Evolutionary conservation across 2,888 invertebrate genomes (phyloP).

Genomic region (Parapristionchus giblindavisi): DNA sequence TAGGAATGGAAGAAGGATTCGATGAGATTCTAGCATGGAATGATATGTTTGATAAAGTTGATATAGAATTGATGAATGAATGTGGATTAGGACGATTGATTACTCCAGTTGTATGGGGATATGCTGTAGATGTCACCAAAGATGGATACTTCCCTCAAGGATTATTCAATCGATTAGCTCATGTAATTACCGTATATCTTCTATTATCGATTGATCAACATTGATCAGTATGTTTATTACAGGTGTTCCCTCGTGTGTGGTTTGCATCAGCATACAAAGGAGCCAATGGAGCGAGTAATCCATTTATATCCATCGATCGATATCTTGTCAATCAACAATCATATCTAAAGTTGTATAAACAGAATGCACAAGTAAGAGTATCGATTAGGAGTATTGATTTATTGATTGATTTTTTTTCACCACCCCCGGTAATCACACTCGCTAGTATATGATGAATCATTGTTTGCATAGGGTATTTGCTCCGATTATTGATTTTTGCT

Average conservation of each 20-base stretch:
- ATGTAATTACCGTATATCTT: constrained; percentile 39
- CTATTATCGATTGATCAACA: not conserved
- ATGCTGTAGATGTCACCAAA: constrained; percentile 58
- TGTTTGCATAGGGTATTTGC: not conserved
- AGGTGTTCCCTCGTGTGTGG: constrained; percentile 80
- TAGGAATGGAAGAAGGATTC: constrained; percentile 52
- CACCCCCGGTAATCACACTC: no score
- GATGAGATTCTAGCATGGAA: constrained; percentile 63
- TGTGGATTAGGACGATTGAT: constrained; percentile 45
- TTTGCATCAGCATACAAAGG: constrained; percentile 87
- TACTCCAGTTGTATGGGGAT: constrained; percentile 64
- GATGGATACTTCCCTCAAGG: constrained; percentile 63
- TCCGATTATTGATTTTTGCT: not conserved
- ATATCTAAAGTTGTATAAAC: constrained; percentile 75
- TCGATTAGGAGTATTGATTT: constrained; percentile 17
- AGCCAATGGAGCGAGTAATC: constrained; percentile 81
- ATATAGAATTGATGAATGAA: constrained; percentile 44
- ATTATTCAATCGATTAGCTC: constrained; percentile 56
- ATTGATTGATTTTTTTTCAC: no score
- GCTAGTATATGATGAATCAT: no score
- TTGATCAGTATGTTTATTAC: constrained; percentile 42
- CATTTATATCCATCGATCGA: constrained; percentile 77
- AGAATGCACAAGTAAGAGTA: constrained; percentile 13
- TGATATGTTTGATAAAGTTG: constrained; percentile 64
- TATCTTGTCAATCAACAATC: constrained; percentile 80